A percentile compares a stretch with the other conserved stretches of the same genome.
These are phyloP conservation scores for Bombyx mandarina DNA, from an alignment of 1,140 invertebrate genomes.

Conservation along the genomic window DNA sequence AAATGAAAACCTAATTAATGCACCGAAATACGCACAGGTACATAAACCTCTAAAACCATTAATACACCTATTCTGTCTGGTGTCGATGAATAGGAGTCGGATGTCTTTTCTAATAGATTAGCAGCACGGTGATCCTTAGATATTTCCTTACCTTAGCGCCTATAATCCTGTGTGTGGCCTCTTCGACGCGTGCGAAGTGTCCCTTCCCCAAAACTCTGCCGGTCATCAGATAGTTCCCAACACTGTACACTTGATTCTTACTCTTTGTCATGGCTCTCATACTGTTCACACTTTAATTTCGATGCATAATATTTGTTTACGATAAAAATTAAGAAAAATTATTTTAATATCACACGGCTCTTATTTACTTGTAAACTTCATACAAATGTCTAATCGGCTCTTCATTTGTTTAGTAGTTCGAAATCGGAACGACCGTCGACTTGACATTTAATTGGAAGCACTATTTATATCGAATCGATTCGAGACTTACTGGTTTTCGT, in stretches of 20 bases:
- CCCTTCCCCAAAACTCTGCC: conserved; percentile 73
- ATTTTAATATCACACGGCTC: not conserved
- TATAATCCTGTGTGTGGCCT: conserved; percentile 71
- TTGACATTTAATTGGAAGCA: conserved; percentile 36
- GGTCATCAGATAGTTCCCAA: conserved; percentile 74
- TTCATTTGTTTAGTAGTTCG: conserved; percentile 46
- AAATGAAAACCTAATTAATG: no score
- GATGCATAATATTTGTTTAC: not conserved
- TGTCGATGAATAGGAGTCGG: no score
- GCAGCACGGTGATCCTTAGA: no score
- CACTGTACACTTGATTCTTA: conserved; percentile 54
- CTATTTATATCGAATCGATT: conserved; percentile 37
- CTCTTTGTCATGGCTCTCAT: conserved; percentile 38
- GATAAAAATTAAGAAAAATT: no score
- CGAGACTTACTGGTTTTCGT: no score
- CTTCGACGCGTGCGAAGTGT: conserved; percentile 74
- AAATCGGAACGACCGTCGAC: conserved; percentile 40
- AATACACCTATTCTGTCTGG: no score
- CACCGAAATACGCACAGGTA: no score
- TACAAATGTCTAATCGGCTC: conserved; percentile 15
- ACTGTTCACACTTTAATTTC: conserved; percentile 1
- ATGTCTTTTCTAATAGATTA: no score
- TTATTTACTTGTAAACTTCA: conserved; percentile 34
- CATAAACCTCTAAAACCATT: no score
- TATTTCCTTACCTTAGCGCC: conserved; percentile 60